phyloP scores from a whole-genome alignment of 2,797 vertebrate genomes.

The Potorous gilbertii region DNA sequence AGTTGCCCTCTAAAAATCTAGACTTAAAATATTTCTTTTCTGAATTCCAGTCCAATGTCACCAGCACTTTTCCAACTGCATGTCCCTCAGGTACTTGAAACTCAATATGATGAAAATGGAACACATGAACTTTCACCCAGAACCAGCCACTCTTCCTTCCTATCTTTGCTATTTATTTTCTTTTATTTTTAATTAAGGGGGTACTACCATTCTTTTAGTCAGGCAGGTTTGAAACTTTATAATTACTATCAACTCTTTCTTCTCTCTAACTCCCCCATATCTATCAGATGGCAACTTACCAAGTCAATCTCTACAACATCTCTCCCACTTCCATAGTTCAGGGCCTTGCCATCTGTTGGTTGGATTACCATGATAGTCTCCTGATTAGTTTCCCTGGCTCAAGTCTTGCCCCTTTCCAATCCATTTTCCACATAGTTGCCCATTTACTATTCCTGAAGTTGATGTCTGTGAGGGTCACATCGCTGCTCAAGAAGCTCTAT shows the following conservation, averaged over 20 bases:
- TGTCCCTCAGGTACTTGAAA: background rate
- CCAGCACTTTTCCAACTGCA: background rate
- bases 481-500: background rate
- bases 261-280: background rate
- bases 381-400: background rate
- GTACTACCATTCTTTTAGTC: background rate
- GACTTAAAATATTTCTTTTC: background rate
- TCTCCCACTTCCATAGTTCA: background rate
- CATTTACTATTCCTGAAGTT: background rate
- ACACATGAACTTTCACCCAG: background rate
- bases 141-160: background rate
- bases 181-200: background rate
- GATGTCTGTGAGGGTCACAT: background rate
- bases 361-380: background rate
- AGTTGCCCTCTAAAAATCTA: background rate
- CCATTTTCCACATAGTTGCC: background rate
- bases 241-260: background rate
- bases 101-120: background rate
- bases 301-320: background rate
- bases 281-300: background rate
- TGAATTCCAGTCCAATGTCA: background rate
- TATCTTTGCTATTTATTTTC: background rate
- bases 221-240: background rate
- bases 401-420: background rate
- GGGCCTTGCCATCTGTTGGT: background rate